Base-by-base conservation (phyloP, 2,888 invertebrate species). In the Bugulina stolonifera region DNA sequence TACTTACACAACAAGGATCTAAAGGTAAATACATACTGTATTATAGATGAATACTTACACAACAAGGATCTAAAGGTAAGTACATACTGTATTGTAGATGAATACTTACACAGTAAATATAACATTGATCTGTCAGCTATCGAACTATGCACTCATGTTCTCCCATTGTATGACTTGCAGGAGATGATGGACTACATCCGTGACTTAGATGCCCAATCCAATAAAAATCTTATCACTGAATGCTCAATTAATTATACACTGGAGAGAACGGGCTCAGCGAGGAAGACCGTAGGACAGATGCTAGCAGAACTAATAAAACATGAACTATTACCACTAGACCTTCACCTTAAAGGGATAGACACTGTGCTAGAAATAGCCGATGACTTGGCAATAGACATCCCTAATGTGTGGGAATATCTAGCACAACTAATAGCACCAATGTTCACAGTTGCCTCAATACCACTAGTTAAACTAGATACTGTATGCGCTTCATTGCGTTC, bases 371-470 rank as follows among this genome's bases (percentile, higher is more conserved):
- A 70, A 5, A 71, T 82, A 76, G 90, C 90, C 22, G 89, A 90
- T 75, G 94, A 94, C 79, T 86, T 92, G 76, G 88, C 88, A 76
- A 89, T 93, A 77, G 94, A 94, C 88, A 89, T 93, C 82, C 94
- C 94, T 52, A 91, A 89, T 85, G 86, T 93, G 74, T 93, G 92
- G 89, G 87, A 89, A 74, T 91, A 91, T 83, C 86, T 93, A 80
- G 91, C 90, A 72, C 90, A 91, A 85, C 87, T 92, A 80, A 85
- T 92, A 76, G 85, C 86, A 80, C 83, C 82, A 0, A 77, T 84
- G 78, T 75, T 85, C 25, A 79, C 82, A 73, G 81, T 80, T 73
- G 78, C 79, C 35, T 77, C 77, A 72, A 76, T 81, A 29, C 78
- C 80, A 0, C 76, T 81, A 29, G 75, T 74, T 72, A 79, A 81